phyloP scores from a whole-genome alignment of 2,113 vertebrate species.

The Myodes glareolus region DNA sequence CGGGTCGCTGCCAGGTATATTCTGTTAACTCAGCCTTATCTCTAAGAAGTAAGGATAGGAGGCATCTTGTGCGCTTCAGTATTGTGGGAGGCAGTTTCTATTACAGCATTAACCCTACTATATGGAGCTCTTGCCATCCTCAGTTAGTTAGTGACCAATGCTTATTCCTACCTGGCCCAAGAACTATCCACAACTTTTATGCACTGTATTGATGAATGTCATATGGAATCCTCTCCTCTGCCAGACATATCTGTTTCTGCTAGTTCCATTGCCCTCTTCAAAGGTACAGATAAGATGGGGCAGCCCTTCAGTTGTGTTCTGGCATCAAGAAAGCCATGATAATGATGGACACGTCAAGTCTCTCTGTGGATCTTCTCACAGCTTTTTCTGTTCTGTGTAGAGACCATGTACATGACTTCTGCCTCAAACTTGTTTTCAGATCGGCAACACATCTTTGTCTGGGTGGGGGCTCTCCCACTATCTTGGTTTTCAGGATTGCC shows the following conservation, averaged over 20 bases:
- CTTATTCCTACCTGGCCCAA: neutral
- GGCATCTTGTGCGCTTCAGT: fast-evolving
- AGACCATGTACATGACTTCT: neutral
- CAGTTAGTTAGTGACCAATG: neutral
- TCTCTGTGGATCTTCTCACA: neutral
- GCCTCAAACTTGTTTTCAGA: neutral
- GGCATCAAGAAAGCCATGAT: neutral
- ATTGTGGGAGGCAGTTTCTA: neutral
- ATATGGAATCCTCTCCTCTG: neutral
- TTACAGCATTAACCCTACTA: fast-evolving
- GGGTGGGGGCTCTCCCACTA: fast-evolving
- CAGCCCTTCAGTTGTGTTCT: neutral
- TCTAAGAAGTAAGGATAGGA: neutral
- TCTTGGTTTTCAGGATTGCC: neutral
- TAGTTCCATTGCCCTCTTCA: neutral
- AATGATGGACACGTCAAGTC: too few relatives aligned
- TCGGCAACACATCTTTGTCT: neutral
- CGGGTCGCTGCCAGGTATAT: neutral
- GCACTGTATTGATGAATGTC: neutral
- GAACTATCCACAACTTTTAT: too few relatives aligned
- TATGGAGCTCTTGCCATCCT: fast-evolving
- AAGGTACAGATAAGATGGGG: neutral
- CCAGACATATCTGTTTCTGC: too few relatives aligned
- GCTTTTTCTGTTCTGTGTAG: neutral
- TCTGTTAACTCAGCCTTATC: neutral